Base-by-base conservation (phyloP, 1,140 invertebrate species). In the Lepidurus arcticus region DNA sequence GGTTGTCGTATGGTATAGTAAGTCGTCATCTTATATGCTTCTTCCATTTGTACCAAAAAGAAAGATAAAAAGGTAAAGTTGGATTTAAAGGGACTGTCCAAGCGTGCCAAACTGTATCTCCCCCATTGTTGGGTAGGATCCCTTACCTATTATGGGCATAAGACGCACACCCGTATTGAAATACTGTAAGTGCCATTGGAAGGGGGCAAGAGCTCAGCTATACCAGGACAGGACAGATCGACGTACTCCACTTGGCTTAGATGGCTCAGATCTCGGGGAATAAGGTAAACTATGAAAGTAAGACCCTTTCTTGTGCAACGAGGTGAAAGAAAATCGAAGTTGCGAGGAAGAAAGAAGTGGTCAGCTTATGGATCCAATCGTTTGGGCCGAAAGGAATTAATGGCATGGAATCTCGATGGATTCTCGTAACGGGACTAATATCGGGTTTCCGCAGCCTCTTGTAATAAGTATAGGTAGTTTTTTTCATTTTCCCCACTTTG, bases 281-380 rank as follows among this genome's bases (percentile, higher is more conserved):
- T 21, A 65, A 65, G 53, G 21, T 21, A 65, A 65, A 65, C 16
- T 21, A 65, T 7, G 16, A 21, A 65, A 21, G 9, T 65, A 65
- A 21, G n/a, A 21, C 53, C 21, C 9, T n/a, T 65, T 65, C 53
- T 9, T 9, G 53, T n/a, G 53, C 53, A 65, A 65, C 53, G 53
- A 65, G 53, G 53, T 21, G 21, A 65, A 65, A 10, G 53, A 65
- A 65, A 65, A 65, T 65, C n/a, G 53, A 65, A 65, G 53, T 13
- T 65, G 53, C 53, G 21, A 16, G 16, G 53, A 65, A 9, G 53
- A 65, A 65, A 65, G 53, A 65, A 65, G 53, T 65, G 53, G 53
- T 65, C 53, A 65, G 53, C 53, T 65, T 65, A 65, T 65, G 53
- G 53, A 65, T 65, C 9, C 53, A 16, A 65, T 65, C 53, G 53